Conservation (phyloP, 2,113 vertebrate genomes). For the Atrichornis clamosus region DNA sequence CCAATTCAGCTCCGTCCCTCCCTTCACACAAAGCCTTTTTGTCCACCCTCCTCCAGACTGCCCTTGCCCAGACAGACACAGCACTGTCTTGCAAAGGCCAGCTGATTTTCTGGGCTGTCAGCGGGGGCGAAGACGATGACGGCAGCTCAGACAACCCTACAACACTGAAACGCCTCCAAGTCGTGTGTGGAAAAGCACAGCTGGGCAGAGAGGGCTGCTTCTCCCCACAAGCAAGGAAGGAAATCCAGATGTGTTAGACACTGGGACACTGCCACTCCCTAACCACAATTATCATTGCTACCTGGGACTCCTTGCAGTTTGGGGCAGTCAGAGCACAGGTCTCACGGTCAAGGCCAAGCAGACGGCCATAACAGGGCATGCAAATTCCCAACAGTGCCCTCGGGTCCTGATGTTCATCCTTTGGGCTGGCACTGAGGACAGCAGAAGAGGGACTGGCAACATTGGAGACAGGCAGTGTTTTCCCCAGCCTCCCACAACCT, state of each 20-base stretch:
- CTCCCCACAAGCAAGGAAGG: not conserved
- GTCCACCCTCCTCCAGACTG: not conserved
- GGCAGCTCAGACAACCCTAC: not conserved
- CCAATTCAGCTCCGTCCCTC: not conserved
- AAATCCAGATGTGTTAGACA: not conserved
- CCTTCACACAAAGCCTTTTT: not conserved
- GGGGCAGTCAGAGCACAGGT: not conserved
- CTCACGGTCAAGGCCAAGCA: not conserved
- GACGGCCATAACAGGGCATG: not conserved
- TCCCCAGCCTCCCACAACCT: not conserved
- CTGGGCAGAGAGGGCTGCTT: not conserved
- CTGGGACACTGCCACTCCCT: not conserved
- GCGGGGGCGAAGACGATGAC: rapidly evolving
- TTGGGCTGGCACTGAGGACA: not conserved
- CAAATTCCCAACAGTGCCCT: not conserved
- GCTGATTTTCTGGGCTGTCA: not conserved
- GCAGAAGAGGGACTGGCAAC: not conserved
- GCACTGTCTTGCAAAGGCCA: not conserved
- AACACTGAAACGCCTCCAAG: not conserved
- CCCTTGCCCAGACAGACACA: not conserved
- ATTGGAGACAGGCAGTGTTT: not conserved
- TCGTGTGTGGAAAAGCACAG: rapidly evolving
- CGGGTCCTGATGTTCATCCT: not conserved
- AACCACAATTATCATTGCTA: rapidly evolving
- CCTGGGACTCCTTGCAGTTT: not conserved